Base-by-base conservation (phyloP, 2,797 vertebrate species). In the Poecilia velifera region DNA sequence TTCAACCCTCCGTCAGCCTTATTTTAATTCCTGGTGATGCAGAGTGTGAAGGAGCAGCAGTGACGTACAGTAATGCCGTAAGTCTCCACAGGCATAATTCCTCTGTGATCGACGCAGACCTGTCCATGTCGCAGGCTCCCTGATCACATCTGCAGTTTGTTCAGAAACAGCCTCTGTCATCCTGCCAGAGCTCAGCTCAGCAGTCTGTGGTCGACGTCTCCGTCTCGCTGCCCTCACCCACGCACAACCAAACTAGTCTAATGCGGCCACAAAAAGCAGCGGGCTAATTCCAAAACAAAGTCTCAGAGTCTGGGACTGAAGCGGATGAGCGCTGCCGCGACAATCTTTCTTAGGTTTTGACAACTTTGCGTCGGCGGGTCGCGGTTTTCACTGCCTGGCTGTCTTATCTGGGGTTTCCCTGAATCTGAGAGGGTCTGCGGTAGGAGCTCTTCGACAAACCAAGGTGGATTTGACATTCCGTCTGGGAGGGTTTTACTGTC, bases 141-240 rank as follows among this genome's bases (percentile, higher is more conserved):
- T 80, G 76, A 82, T 90, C 89, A 82, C 83, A 77, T 85, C 82
- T 88, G 25, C 9, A 13, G 49, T 72, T 41, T 47, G 79, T 78
- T 79, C 83, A 89, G 76, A 89, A 88, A 83, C 81, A 62, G 79
- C 79, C 82, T 85, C 66, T 80, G 87, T 92, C 82, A 66, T 57
- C 72, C 80, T 76, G 74, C 47, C 39, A 85, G 79, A 82, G 66
- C 82, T 74, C 46, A 8, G 53, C 88, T 90, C 85, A 84, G 84
- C 89, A 85, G 81, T 83, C 84, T 93, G 90, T 45, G 89, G 88
- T 84, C 7, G 51, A 68, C 66, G 47, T 68, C 80, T 84, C 64
- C 18, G 87, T 79, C 78, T 84, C 76, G 12, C 34, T 82, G 73
- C 88, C 66, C 87, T 87, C 90, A 83, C 92, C 84, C 91, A 89